Evolutionary conservation across 2,888 invertebrate species (phyloP).

Genomic region (Achlya flavicornis): DNA sequence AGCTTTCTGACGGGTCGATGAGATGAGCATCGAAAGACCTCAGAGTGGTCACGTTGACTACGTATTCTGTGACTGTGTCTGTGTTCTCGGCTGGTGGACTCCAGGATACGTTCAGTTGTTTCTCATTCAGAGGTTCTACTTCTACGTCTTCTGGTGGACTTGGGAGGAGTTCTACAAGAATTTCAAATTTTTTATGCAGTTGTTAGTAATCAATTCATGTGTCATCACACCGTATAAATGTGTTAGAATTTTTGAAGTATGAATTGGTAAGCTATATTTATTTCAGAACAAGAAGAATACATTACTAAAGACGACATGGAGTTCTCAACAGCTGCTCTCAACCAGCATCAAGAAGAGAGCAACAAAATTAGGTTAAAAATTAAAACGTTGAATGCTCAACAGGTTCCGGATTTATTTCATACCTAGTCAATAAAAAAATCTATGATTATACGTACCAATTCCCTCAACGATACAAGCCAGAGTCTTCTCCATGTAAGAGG

Average conservation of each 20-base stretch:
- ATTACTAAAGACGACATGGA: too few relatives aligned
- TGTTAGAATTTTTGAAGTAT: too few relatives aligned
- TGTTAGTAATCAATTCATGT: too few relatives aligned
- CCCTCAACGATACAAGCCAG: conserved; percentile 93
- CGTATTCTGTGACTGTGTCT: conserved; percentile 86
- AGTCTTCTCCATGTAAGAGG: conserved; percentile 91
- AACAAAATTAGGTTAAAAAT: too few relatives aligned
- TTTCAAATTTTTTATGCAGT: background rate
- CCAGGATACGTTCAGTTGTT: conserved; percentile 89
- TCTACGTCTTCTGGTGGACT: conserved; percentile 89
- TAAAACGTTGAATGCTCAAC: too few relatives aligned
- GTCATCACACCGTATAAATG: too few relatives aligned
- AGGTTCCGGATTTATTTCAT: too few relatives aligned
- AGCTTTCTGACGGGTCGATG: conserved; percentile 76
- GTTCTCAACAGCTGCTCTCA: too few relatives aligned
- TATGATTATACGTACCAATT: conserved; percentile 71
- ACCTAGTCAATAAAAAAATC: too few relatives aligned
- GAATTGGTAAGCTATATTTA: too few relatives aligned
- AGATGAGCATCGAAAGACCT: conserved; percentile 86
- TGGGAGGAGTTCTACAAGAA: conserved; percentile 86
- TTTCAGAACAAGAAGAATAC: too few relatives aligned
- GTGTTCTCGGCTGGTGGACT: conserved; percentile 85
- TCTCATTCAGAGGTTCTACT: conserved; percentile 89
- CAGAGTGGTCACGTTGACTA: conserved; percentile 88
- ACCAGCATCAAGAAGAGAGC: too few relatives aligned